These are phyloP conservation scores for Drosophila busckii DNA, from an alignment of 1,140 invertebrate species.

Conservation along the genomic window DNA sequence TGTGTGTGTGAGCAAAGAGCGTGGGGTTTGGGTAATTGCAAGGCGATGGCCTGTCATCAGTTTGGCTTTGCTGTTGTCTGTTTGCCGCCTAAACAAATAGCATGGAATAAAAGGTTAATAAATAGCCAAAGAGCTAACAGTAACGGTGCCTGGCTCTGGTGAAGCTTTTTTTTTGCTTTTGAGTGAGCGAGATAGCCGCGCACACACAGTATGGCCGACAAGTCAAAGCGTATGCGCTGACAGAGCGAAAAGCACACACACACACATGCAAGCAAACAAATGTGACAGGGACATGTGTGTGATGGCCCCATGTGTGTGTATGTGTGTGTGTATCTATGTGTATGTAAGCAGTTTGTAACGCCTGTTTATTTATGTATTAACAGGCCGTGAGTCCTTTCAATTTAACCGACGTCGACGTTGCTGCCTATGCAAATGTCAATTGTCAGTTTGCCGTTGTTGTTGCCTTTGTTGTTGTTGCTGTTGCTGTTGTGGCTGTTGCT, in stretches of 20 bases:
- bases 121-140: constrained; percentile 38
- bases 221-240: constrained; percentile 23
- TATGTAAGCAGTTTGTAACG: constrained; percentile 59
- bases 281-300: constrained; percentile 54
- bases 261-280: constrained; percentile 8
- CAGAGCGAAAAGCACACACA: constrained; percentile 10
- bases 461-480: constrained; percentile 36
- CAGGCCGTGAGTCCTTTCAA: constrained; percentile 56
- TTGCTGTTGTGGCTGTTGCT: constrained; percentile 11
- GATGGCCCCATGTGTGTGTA: constrained; percentile 25
- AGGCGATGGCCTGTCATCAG: constrained; percentile 71
- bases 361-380: constrained; percentile 67
- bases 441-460: constrained; percentile 57
- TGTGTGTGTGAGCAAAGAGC: no score
- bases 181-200: constrained; percentile 15
- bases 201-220: constrained; percentile 63
- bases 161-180: no score
- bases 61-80: constrained; percentile 26
- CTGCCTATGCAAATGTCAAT: constrained; percentile 66
- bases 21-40: constrained; percentile 56
- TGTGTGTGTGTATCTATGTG: constrained; percentile 19
- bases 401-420: constrained; percentile 46
- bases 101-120: constrained; percentile 76
- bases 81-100: constrained; percentile 62
- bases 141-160: constrained; percentile 42